Evolutionary conservation across 2,797 vertebrate genomes (phyloP).

Genomic region (Clarias laeviceps): DNA sequence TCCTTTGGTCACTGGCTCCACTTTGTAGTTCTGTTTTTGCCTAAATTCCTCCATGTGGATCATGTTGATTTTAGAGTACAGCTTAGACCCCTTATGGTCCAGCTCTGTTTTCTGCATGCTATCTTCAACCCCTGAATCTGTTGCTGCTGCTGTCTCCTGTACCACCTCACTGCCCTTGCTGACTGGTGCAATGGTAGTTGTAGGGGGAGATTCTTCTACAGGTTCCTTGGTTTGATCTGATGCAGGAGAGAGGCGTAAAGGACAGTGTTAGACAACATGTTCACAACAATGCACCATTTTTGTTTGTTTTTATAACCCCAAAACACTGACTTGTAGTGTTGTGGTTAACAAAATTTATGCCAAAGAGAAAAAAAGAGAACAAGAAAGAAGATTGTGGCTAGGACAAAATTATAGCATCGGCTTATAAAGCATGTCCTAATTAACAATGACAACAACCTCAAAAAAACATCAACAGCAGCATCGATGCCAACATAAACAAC

Average conservation of each 20-base stretch:
- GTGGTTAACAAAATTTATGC: slow-evolving; percentile 61
- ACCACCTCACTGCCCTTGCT: slow-evolving; percentile 39
- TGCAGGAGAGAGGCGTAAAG: slow-evolving; percentile 17
- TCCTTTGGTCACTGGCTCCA: slow-evolving; percentile 79
- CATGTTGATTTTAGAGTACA: slow-evolving; percentile 77
- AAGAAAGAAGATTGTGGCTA: slow-evolving; percentile 24
- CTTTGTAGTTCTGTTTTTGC: slow-evolving; percentile 87
- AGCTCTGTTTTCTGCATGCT: slow-evolving; percentile 43
- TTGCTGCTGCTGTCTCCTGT: slow-evolving; percentile 49
- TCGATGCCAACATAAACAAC: slow-evolving; percentile 40
- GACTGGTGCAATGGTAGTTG: slow-evolving; percentile 61
- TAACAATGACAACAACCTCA: slow-evolving; percentile 51
- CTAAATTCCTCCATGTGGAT: slow-evolving; percentile 83
- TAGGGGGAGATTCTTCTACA: slow-evolving; percentile 72
- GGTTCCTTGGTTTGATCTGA: slow-evolving; percentile 81
- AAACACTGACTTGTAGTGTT: slow-evolving; percentile 54
- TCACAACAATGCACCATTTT: not conserved
- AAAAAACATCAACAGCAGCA: slow-evolving; percentile 17
- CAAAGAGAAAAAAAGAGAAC: slow-evolving; percentile 54
- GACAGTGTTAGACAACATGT: not conserved
- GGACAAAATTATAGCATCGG: slow-evolving; percentile 58
- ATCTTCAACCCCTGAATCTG: slow-evolving; percentile 31
- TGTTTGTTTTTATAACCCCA: slow-evolving; percentile 46
- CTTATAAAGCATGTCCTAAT: slow-evolving; percentile 45
- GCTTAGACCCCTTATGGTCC: slow-evolving; percentile 70